Evolutionary conservation across 2,113 vertebrate species (phyloP).

Genomic region (Riparia riparia): DNA sequence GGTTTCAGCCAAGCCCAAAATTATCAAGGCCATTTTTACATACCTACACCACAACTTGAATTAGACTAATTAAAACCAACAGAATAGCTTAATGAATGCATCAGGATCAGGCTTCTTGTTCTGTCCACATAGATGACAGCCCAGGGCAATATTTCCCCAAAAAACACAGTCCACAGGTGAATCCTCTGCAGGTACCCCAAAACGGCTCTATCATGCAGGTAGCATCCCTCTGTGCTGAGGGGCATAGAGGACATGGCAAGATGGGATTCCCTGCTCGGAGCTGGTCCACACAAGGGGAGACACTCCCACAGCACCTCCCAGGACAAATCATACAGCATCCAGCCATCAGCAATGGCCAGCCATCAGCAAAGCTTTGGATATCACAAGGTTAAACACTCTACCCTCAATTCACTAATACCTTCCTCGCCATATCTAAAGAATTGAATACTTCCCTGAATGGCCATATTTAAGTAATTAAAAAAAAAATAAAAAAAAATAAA

Average conservation of each 20-base stretch:
- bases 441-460: background rate
- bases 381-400: background rate
- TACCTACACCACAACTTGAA: background rate
- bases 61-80: background rate
- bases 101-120: background rate
- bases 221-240: accelerated
- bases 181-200: background rate
- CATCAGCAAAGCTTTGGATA: background rate
- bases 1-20: background rate
- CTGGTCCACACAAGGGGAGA: background rate
- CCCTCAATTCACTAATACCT: background rate
- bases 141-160: background rate
- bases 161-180: background rate
- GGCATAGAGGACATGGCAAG: accelerated
- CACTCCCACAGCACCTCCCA: accelerated
- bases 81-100: background rate
- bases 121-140: background rate
- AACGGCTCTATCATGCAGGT: accelerated
- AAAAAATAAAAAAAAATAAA: background rate
- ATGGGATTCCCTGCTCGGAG: accelerated
- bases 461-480: background rate
- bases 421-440: background rate
- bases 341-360: accelerated
- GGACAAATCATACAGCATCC: background rate
- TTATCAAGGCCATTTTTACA: background rate